Percentiles rank a stretch among this genome's conserved stretches.
Conservation (phyloP, 2,888 invertebrate species). For the Polydrusus cervinus region DNA sequence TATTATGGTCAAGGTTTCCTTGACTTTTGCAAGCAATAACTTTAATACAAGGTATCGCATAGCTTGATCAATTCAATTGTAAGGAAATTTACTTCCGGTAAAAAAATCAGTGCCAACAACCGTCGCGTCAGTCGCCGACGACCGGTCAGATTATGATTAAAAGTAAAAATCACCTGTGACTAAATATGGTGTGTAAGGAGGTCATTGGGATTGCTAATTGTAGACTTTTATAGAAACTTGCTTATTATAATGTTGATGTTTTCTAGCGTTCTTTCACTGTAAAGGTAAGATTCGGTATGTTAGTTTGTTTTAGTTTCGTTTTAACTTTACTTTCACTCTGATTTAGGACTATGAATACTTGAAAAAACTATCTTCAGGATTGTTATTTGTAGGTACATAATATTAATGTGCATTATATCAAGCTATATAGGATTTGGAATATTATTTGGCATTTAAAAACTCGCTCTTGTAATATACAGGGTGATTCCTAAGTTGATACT, state of each 20-base stretch:
- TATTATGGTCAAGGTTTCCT: conserved; percentile 44
- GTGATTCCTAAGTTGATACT: no score
- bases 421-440: no score
- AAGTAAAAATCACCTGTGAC: conserved; percentile 25
- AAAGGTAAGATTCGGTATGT: not conserved
- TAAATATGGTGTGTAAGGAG: conserved; percentile 34
- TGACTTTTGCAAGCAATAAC: conserved; percentile 30
- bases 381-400: no score
- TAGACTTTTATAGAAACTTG: not conserved
- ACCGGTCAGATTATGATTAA: conserved; percentile 3
- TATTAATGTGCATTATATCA: no score
- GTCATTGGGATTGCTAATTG: conserved; percentile 18
- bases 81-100: conserved; percentile 36
- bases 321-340: no score
- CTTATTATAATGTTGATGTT: not conserved
- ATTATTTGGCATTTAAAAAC: no score
- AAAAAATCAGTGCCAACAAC: conserved; percentile 38
- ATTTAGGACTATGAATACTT: no score
- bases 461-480: no score
- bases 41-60: conserved; percentile 26
- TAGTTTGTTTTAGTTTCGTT: no score
- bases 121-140: conserved; percentile 21
- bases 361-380: no score
- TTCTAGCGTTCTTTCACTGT: not conserved
- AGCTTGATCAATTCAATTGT: conserved; percentile 27